Base-by-base conservation (phyloP, 1,140 invertebrate species). In the Catajapyx aquilonaris region DNA sequence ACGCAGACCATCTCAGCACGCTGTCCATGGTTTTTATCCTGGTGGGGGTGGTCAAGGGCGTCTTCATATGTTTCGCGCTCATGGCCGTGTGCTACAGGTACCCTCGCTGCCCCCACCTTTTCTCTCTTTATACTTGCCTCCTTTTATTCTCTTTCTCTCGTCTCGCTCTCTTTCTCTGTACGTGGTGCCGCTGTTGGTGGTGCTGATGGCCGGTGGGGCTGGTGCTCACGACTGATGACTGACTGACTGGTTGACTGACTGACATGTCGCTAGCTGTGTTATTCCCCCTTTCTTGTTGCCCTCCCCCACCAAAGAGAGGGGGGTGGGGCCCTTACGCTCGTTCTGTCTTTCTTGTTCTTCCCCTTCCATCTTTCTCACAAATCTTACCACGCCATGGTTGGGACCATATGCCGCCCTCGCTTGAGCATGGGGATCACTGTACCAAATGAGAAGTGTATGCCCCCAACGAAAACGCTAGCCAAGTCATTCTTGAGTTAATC, bases 81-180 rank as follows among this genome's bases (percentile, higher is more conserved):
- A 73, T 85, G 69, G 83, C 85, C 56, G 74, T 84, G 70, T 90
- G 84, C 71, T 90, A 87, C 80, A 88, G 86, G 83, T 86, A 81
- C 20, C 17, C 32, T n/a, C 20, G 32, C 32, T 34, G 32, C 18
- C 32, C 18, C 60, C 51, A 59, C 58, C 47, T 59, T 48, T 59
- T 38, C 21, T 41, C 38, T 41, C 21, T 44, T 53, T 55, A n/a
- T n/a, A n/a, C n/a, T n/a, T n/a, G n/a, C n/a, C n/a, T n/a, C n/a
- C n/a, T n/a, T n/a, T n/a, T n/a, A n/a, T 59, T 61, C 53, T 56
- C 52, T 38, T 33, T 19, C 31, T 44, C 22, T 35, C 30, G 25
- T 41, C 51, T 54, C 52, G 57, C 50, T 59, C 52, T 60, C 49
- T 56, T 55, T 62, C 53, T 59, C 56, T 61, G 58, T 56, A 62